phyloP scores from a whole-genome alignment of 2,888 invertebrate species.

The Fragum sueziense region DNA sequence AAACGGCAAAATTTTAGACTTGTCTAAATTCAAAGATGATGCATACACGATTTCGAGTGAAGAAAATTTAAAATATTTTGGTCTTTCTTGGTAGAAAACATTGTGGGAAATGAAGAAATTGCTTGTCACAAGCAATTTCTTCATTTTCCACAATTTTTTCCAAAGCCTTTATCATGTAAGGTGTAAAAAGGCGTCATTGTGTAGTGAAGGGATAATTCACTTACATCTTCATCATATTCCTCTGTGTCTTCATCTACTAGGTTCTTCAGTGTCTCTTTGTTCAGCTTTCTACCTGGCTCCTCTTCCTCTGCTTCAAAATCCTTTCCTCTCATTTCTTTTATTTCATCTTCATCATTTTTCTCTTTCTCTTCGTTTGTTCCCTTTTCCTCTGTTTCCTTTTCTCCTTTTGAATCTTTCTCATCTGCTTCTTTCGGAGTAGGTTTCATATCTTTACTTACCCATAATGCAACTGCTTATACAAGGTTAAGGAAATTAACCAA shows the following conservation, averaged over 20 bases:
- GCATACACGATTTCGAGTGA: too few relatives aligned
- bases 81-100: too few relatives aligned
- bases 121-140: too few relatives aligned
- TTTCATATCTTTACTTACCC: constrained; percentile 26
- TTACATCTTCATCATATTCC: constrained; percentile 18
- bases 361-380: constrained; percentile 2
- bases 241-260: constrained; percentile 30
- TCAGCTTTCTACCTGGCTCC: constrained; percentile 21
- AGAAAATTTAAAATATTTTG: too few relatives aligned
- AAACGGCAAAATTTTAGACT: too few relatives aligned
- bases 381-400: neutral
- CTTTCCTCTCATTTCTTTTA: neutral
- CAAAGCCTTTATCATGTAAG: too few relatives aligned
- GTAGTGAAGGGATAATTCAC: neutral
- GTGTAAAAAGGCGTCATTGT: too few relatives aligned
- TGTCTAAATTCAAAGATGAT: too few relatives aligned
- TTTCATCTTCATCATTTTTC: neutral
- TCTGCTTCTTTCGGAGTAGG: neutral
- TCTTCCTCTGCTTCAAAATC: neutral
- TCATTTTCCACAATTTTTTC: too few relatives aligned
- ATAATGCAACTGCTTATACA: constrained; percentile 28
- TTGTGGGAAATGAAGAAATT: too few relatives aligned
- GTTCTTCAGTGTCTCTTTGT: constrained; percentile 29
- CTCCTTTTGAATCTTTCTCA: neutral
- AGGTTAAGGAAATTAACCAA: constrained; percentile 16